phyloP scores from a whole-genome alignment of 2,113 vertebrate genomes.

The Microtus ochrogaster region DNA sequence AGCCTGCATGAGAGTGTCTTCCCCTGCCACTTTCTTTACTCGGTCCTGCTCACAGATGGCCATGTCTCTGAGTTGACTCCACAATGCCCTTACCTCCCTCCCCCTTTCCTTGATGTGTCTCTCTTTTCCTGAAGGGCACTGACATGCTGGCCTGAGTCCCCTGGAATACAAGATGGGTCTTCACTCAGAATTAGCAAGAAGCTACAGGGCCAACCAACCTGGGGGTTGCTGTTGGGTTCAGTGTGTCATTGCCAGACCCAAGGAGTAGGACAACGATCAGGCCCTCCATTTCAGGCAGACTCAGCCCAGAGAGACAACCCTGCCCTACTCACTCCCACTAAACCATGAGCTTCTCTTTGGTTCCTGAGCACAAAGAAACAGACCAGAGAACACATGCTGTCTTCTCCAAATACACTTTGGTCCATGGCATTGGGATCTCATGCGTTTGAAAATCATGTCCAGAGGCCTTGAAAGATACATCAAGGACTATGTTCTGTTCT shows the following conservation, averaged over 20 bases:
- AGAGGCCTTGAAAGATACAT: neutral
- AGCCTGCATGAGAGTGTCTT: neutral
- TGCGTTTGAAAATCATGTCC: neutral
- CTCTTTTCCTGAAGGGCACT: neutral
- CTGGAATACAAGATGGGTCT: neutral
- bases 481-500: neutral
- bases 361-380: neutral
- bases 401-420: neutral
- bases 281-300: neutral
- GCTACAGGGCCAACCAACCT: neutral
- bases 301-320: neutral
- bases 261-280: neutral
- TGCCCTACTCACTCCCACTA: neutral
- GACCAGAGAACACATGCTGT: neutral
- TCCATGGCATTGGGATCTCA: neutral
- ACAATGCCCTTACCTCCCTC: accelerated
- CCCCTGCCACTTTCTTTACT: neutral
- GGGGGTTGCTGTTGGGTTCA: neutral
- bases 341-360: neutral
- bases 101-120: no score
- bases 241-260: neutral
- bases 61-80: neutral
- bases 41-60: neutral
- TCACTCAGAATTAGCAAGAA: neutral
- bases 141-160: neutral